Conservation (phyloP, 2,113 vertebrate genomes). For the Poecile atricapillus region DNA sequence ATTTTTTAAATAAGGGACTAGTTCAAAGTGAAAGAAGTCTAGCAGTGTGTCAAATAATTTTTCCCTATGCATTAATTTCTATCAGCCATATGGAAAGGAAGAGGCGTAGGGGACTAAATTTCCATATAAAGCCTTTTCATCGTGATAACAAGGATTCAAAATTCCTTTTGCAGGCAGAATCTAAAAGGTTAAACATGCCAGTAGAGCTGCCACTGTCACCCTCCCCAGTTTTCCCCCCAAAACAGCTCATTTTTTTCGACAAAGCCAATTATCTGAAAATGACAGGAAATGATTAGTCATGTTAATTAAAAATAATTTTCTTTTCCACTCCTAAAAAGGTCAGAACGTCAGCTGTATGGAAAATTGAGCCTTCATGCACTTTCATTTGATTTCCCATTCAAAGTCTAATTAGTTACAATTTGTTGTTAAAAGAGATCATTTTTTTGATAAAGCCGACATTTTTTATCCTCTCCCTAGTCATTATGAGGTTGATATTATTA, state of each 20-base stretch:
- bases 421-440: slow-evolving; percentile 64
- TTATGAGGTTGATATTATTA: slow-evolving; percentile 7
- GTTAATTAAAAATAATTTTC: slow-evolving; percentile 77
- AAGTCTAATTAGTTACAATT: slow-evolving; percentile 74
- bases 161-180: background rate
- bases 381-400: slow-evolving; percentile 70
- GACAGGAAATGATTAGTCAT: slow-evolving; percentile 71
- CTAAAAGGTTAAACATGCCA: background rate
- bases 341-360: slow-evolving; percentile 67
- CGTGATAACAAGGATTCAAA: background rate
- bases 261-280: slow-evolving; percentile 66
- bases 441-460: slow-evolving; percentile 42
- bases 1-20: background rate
- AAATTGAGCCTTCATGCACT: slow-evolving; percentile 70
- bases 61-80: background rate
- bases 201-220: background rate
- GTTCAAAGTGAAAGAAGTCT: slow-evolving; percentile 13
- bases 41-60: background rate
- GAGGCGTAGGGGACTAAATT: background rate
- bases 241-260: slow-evolving; percentile 22
- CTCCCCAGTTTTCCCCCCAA: background rate
- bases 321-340: slow-evolving; percentile 67
- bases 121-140: background rate
- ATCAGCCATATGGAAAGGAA: slow-evolving; percentile 20
- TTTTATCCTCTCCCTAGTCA: slow-evolving; percentile 26